Base-by-base conservation (phyloP, 2,113 vertebrate genomes). In the Halcyon malimbica region DNA sequence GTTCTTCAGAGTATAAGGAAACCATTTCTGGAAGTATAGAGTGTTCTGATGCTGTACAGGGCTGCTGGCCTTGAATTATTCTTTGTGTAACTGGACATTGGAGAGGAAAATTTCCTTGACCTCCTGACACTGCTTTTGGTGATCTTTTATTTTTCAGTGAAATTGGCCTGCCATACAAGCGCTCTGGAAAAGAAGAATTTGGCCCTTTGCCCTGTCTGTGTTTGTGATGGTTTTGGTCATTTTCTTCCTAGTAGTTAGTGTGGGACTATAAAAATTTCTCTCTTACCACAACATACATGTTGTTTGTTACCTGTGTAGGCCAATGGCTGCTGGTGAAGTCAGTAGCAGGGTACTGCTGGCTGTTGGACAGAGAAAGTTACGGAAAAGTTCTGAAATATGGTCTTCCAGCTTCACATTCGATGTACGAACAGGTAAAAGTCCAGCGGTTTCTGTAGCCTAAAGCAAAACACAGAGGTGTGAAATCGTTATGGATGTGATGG, bases 211-310 rank as follows among this genome's bases (percentile, higher is more conserved):
- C 42, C 39, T 13, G 14, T 39, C 24, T 35, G 9, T 15, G 12
- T 54, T 60, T 73, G 14, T 37, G n/a, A 20, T 62, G 59, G n/a
- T 35, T 24, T 62, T 24, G n/a, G 13, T 21, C 37, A n/a, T 37
- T 62, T 62, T 62, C 59, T 62, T 62, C n/a, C 37, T 20, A 24
- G 59, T 3, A 37, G n/a, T 62, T 37, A 62, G 59, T 60, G 9
- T 62, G n/a, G 23, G 33, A 15, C n/a, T 35, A 29, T 21, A 35
- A 42, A 57, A 23, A n/a, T 21, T 29, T 24, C 11, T 26, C 33
- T 64, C 31, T 35, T 41, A 26, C 3, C 24, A n/a, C 53, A 37
- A 15, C 1, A 0, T 6, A 9, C 3, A 1, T 17, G 23, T 8
- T 0, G 7, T 8, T 8, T 0, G 7, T 8, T 67, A 24, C 4